phyloP scores from a whole-genome alignment of 2,888 invertebrate genomes.

The Tinea trinotella region DNA sequence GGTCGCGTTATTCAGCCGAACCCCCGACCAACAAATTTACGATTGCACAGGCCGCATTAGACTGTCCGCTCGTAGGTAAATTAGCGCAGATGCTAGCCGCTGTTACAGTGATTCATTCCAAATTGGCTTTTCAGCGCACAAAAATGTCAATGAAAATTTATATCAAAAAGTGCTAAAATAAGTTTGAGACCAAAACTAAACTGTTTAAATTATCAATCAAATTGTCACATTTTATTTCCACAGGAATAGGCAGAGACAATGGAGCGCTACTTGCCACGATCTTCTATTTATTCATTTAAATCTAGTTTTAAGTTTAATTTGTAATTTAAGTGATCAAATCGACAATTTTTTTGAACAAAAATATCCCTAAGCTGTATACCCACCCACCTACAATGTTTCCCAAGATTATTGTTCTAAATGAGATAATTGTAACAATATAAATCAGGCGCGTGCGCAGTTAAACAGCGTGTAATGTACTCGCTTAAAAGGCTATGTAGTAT shows the following conservation, averaged over 20 bases:
- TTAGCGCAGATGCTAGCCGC: conserved; percentile 71
- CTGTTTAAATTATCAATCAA: conserved; percentile 25
- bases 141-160: conserved; percentile 51
- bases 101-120: conserved; percentile 71
- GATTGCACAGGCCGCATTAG: conserved; percentile 67
- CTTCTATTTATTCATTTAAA: conserved; percentile 14
- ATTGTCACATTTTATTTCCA: too few species aligned
- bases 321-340: too few species aligned
- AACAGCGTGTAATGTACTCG: conserved; percentile 42
- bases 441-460: conserved; percentile 52
- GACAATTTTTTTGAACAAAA: too few species aligned
- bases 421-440: conserved; percentile 27
- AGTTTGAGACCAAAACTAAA: conserved; percentile 44
- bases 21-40: conserved; percentile 45
- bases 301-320: too few species aligned
- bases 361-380: too few species aligned
- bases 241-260: too few species aligned
- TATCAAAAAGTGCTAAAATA: conserved; percentile 24
- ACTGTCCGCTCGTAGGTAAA: conserved; percentile 72
- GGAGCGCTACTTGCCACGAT: too few species aligned
- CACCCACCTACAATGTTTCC: too few species aligned
- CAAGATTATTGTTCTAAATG: neutral
- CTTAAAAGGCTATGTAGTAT: neutral
- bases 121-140: conserved; percentile 69
- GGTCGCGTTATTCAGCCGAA: conserved; percentile 51